Percentiles rank a stretch among this genome's conserved stretches.
Conservation (phyloP, 2,888 invertebrate species). For the Dasysyrphus albostriatus region DNA sequence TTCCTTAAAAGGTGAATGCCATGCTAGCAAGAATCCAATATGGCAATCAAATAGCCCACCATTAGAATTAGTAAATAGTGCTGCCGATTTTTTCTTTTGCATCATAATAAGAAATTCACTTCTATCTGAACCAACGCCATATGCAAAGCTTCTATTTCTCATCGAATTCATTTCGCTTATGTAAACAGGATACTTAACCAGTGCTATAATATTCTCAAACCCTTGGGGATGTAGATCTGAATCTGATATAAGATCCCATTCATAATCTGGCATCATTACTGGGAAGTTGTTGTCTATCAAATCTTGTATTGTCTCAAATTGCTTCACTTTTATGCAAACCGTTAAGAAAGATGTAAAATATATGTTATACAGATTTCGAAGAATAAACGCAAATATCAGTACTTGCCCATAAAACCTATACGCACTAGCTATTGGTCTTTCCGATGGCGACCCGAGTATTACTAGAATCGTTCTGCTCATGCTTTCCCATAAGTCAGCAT, state of each 20-base stretch:
- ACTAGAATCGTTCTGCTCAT: slow-evolving; percentile 17
- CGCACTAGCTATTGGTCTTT: not conserved
- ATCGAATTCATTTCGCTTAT: not conserved
- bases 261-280: slow-evolving; percentile 20
- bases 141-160: slow-evolving; percentile 31
- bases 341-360: slow-evolving; percentile 43
- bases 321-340: slow-evolving; percentile 31
- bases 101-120: not conserved
- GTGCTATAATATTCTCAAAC: slow-evolving; percentile 4
- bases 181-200: not conserved
- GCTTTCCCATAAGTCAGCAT: slow-evolving; percentile 9
- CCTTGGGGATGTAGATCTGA: not conserved
- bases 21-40: not conserved
- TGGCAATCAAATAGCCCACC: not conserved
- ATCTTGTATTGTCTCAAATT: slow-evolving; percentile 41
- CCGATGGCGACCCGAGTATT: not conserved
- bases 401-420: slow-evolving; percentile 47
- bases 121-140: slow-evolving; percentile 13
- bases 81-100: not conserved
- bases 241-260: slow-evolving; percentile 1
- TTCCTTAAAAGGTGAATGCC: slow-evolving; percentile 23
- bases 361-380: slow-evolving; percentile 32
- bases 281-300: slow-evolving; percentile 34
- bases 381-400: slow-evolving; percentile 38
- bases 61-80: not conserved